Evolutionary conservation across 2,888 invertebrate genomes (phyloP), one percentile per base, ranked within the genome.

Genomic region (Eupeodes latifasciatus): DNA sequence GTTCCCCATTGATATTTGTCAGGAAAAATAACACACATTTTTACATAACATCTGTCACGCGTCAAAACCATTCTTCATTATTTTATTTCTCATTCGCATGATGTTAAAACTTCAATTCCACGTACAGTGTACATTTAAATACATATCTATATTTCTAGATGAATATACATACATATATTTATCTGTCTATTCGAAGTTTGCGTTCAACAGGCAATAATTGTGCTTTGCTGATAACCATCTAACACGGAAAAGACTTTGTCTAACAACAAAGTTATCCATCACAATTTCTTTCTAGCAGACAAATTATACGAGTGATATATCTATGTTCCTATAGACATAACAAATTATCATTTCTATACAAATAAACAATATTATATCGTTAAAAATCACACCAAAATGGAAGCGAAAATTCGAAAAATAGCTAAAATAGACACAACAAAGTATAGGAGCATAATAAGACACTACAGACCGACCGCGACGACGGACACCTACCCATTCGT

Each of bases 41-140:
- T 79, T 86, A 57, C 72, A 74, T 78, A 88, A 81, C 72, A 57
- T 72, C 62, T 81, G 84, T 88, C 87, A 84, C 84, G 87, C 81
- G 81, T 74, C 36, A 72, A 80, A 78, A 19, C 78, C n/a, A 67
- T 75, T 82, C 75, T 47, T 74, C 44, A 62, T 57, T 27, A 27
- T 27, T 27, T 69, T 40, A 74, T 77, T 67, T 81, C 84, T 53
- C 77, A 80, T 81, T 88, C 74, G 77, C 84, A 88, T 84, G 84
- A 84, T 84, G 81, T 55, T 55, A 81, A 84, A 88, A 77, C 53
- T 34, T 34, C 40, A 82, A 77, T 53, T 59, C 59, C 76, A 77
- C 19, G 19, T 19, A 19, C 66, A 66, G 27, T 51, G 34, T 53
- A 27, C 27, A 27, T 27, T 27, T 27, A 27, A 27, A 27, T 27